Evolutionary conservation across 2,888 invertebrate genomes (phyloP), one percentile per base, ranked within the genome.

Genomic region (Drosophila tanythrix): DNA sequence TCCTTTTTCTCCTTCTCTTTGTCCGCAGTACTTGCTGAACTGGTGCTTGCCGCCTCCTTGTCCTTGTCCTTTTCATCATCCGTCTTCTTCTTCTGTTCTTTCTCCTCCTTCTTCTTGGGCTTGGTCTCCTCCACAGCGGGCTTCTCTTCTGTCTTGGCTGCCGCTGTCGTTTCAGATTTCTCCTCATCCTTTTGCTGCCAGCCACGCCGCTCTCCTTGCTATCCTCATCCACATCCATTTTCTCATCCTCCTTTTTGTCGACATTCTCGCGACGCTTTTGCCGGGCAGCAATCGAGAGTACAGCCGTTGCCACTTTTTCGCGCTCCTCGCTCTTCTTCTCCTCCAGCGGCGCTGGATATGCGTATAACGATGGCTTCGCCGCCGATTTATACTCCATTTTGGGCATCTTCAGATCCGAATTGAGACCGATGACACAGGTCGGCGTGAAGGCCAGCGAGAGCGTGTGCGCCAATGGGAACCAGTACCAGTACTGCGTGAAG

Each of bases 401-500:
- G 0, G 98, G 98, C 98, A 98, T 98, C 94, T 96, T 95, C 15
- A 99, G 94, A 88, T 99, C 97, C 0, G 97, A 96, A 93, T 99
- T 99, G 25, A 99, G 95, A 1, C 97, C 98, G 91, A 99, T 98
- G 40, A 99, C 93, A 90, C 98, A 98, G 2, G 99, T 99, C 2
- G 99, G 99, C 1, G 98, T 97, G 92, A 99, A 99, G 7, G 99
- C 98, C 74, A 99, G 94, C 0, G 98, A 98, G 64, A 99, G 94
- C 90, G 99, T 99, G 93, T 99, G 98, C 0, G 98, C 97, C 81
- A 99, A 94, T 0, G 99, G 99, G 95, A 99, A 99, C 99, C 99
- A 99, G 93, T 99, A 99, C 99, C 99, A 99, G 93, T 99, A 99
- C 93, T 99, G 99, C 0, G 98, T 98, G 93, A 99, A 99, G 0